Evolutionary conservation across 2,113 vertebrate genomes (phyloP).

Genomic region (Entomyzon cyanotis): DNA sequence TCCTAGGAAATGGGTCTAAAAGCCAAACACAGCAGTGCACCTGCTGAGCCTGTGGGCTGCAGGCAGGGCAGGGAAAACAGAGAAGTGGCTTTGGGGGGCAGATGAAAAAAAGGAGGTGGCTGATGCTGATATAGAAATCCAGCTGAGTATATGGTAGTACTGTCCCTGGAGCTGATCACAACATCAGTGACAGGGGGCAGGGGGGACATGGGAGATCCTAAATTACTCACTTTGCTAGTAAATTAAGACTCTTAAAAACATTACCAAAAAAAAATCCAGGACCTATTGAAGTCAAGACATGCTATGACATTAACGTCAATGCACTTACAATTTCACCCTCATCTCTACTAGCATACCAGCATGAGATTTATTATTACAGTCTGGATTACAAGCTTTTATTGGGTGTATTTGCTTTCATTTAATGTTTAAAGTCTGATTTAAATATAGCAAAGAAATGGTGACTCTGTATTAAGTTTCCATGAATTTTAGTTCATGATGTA

Average conservation of each 20-base stretch:
- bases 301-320: neutral
- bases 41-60: neutral
- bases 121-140: neutral
- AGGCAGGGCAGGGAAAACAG: neutral
- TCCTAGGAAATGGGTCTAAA: neutral
- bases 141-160: neutral
- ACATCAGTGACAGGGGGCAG: neutral
- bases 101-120: neutral
- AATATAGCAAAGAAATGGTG: slow-evolving; percentile 22
- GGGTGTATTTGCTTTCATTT: neutral
- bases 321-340: neutral
- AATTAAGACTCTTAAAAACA: slow-evolving; percentile 6
- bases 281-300: neutral
- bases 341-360: neutral
- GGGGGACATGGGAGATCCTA: neutral
- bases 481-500: neutral
- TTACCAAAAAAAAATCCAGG: neutral
- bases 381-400: neutral
- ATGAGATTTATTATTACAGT: neutral
- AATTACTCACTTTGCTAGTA: neutral
- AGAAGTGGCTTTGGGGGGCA: neutral
- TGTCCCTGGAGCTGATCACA: neutral
- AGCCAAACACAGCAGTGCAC: neutral
- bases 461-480: neutral
- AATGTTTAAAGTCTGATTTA: slow-evolving; percentile 2